These are phyloP conservation scores for Atta cephalotes DNA, from an alignment of 1,140 invertebrate species.

Conservation along the genomic window DNA sequence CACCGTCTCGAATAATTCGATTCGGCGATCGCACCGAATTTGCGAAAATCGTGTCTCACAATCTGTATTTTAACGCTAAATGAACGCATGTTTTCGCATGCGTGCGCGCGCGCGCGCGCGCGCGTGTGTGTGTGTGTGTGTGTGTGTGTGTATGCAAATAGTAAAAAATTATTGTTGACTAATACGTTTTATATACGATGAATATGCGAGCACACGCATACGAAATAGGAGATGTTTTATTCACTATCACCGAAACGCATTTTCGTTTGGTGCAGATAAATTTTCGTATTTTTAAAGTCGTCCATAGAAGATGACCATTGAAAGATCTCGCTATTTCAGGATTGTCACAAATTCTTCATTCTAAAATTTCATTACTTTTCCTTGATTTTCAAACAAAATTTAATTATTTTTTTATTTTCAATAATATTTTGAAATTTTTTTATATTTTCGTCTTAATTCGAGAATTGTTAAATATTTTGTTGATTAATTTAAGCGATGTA, in stretches of 20 bases:
- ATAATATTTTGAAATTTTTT: too few species aligned
- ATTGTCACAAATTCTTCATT: too few species aligned
- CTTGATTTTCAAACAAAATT: too few species aligned
- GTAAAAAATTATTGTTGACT: conserved; percentile 32
- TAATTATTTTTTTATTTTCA: too few species aligned
- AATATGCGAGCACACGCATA: background rate
- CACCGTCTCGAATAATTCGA: conserved; percentile 57
- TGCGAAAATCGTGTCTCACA: conserved; percentile 34
- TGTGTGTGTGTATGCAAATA: background rate
- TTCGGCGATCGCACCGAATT: conserved; percentile 27
- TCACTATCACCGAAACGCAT: background rate
- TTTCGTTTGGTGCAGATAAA: background rate
- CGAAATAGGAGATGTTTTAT: conserved; percentile 30
- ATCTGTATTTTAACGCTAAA: conserved; percentile 47
- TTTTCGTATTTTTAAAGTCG: background rate
- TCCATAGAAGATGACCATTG: background rate
- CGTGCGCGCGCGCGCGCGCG: too few species aligned
- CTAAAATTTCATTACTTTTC: too few species aligned
- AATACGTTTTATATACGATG: conserved; percentile 16
- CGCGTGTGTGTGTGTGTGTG: too few species aligned
- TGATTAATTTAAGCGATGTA: too few species aligned
- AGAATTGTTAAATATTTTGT: too few species aligned
- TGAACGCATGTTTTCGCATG: background rate
- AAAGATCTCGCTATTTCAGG: background rate
- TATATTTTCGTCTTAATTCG: too few species aligned